Conservation (phyloP, 2,113 vertebrate species). For the Eira barbara region DNA sequence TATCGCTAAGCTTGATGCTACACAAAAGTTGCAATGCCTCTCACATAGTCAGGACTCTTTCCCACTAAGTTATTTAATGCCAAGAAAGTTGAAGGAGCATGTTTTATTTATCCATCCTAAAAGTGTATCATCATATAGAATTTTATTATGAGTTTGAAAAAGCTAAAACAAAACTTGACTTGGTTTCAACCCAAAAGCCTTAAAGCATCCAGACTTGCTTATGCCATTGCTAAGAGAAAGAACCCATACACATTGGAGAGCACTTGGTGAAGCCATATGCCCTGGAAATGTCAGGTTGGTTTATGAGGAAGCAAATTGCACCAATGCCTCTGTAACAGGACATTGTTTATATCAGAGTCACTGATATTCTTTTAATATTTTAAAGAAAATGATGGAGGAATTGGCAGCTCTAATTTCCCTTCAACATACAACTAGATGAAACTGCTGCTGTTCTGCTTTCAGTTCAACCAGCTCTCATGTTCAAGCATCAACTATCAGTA, state of each 20-base stretch:
- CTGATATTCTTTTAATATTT: conserved; percentile 3
- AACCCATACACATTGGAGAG: neutral
- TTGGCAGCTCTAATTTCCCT: neutral
- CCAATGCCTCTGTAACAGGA: neutral
- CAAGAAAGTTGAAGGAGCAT: neutral
- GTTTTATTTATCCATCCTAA: conserved; percentile 3
- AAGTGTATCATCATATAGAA: neutral
- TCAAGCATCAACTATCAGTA: neutral
- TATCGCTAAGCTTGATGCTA: neutral
- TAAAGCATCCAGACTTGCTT: neutral
- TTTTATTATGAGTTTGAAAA: conserved; percentile 23
- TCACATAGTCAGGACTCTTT: neutral
- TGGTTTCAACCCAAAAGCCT: neutral
- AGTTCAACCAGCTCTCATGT: neutral
- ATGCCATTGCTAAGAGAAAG: neutral
- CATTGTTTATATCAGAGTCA: neutral
- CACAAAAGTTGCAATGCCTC: neutral
- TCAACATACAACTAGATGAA: neutral
- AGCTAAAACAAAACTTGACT: neutral
- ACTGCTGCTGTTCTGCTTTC: neutral
- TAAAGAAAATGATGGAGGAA: neutral
- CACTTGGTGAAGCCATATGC: neutral
- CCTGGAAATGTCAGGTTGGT: neutral
- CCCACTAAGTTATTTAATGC: neutral
- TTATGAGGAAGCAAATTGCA: neutral